Evolutionary conservation across 2,113 vertebrate species (phyloP), one percentile per base, ranked within the genome.

Genomic region (Notarius lentiginosus): DNA sequence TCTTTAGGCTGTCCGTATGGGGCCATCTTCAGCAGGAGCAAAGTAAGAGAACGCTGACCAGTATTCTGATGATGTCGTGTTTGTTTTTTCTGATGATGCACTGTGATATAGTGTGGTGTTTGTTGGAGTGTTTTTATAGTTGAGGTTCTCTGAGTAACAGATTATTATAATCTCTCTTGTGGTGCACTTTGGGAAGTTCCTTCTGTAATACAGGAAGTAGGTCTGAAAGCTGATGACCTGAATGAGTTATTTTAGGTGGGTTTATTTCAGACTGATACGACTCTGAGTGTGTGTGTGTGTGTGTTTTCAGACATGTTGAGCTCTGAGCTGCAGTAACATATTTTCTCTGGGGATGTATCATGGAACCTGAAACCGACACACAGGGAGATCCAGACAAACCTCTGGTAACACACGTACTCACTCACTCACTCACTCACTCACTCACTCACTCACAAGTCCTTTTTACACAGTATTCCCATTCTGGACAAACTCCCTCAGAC

Each of bases 341-440:
- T 30, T 34, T 34, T 70, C 1, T 70, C 5, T 70, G 30, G 66
- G 17, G 30, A 47, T 18, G 47, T 10, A 53, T 76, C 49, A 76
- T 76, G 73, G 73, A 76, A 53, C 10, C 73, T 76, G 73, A 49
- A 53, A 76, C 20, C n/a, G 73, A 76, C 49, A 53, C 49, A 76
- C 73, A 76, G 49, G 73, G 73, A n/a, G 73, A 76, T 76, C 47
- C 47, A 4, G 73, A 76, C 49, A 76, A 76, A 53, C 49, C 73
- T 76, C 49, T 76, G 49, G 20, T 53, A 76, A 34, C 8, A 11
- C 70, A 47, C 34, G 9, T 8, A 8, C 27, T 7, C 27, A 34
- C 66, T 34, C 53, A 58, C 7, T 30, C 53, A 30, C 24, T 18
- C 76, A 79, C 22, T 30, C 76, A 79, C 22, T 55, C 76, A 79